Evolutionary conservation across 2,113 vertebrate genomes (phyloP).

Genomic region (Heterochromis multidens): DNA sequence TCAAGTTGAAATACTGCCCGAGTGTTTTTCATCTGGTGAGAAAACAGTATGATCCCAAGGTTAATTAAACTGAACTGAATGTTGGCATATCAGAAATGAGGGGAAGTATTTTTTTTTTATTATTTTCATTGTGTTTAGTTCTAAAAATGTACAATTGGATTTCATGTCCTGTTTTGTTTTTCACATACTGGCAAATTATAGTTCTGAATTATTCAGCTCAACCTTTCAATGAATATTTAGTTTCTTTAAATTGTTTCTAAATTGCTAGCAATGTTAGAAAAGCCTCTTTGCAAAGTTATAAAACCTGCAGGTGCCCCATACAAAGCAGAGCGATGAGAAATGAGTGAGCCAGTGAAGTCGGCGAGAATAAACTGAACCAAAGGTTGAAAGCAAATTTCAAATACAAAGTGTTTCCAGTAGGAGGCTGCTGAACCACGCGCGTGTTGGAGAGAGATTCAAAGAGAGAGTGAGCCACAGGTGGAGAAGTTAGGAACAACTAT

Average conservation of each 20-base stretch:
- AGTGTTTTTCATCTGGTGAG: neutral
- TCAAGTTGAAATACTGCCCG: neutral
- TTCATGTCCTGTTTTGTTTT: neutral
- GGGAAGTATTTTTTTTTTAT: neutral
- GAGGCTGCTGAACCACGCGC: neutral
- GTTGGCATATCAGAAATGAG: neutral
- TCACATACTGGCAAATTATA: neutral
- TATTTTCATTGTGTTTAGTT: neutral
- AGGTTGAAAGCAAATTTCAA: neutral
- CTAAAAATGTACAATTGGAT: neutral
- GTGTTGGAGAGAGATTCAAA: neutral
- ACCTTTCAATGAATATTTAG: neutral
- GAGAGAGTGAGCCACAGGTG: neutral
- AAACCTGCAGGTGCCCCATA: neutral
- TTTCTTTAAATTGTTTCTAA: neutral
- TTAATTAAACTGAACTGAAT: neutral
- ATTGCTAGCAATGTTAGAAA: neutral
- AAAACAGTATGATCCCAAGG: neutral
- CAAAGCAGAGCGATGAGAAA: neutral
- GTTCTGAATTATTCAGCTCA: neutral
- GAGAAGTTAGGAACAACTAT: neutral
- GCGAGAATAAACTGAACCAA: neutral
- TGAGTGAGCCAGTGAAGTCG: neutral
- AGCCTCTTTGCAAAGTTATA: neutral
- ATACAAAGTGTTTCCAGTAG: neutral